Percentiles rank a stretch among this genome's conserved stretches.
Evolutionary conservation across 1,140 invertebrate genomes (phyloP).

Genomic region (Macrobrachium nipponense): DNA sequence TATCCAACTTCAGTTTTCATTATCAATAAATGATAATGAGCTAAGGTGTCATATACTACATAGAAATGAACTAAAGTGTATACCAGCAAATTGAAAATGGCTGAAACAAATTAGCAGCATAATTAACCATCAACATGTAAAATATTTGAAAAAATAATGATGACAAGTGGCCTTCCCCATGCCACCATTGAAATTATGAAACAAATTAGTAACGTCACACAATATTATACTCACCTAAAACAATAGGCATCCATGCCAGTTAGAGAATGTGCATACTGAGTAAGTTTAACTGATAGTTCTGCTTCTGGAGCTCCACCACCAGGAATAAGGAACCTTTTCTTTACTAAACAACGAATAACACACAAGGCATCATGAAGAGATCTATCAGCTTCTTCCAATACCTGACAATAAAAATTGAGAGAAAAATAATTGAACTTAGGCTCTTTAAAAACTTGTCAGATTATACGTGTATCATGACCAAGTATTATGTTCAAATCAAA

Average conservation of each 20-base stretch:
- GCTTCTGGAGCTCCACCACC: conserved; percentile 98
- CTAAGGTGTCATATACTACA: too few relatives aligned
- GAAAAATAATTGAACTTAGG: too few relatives aligned
- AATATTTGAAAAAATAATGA: too few relatives aligned
- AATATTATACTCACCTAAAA: conserved; percentile 69
- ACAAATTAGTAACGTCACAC: background rate
- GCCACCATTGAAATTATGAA: background rate
- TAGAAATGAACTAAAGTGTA: too few relatives aligned
- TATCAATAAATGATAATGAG: too few relatives aligned
- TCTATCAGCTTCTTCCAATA: conserved; percentile 77
- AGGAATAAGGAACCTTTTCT: conserved; percentile 86
- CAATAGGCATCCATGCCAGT: conserved; percentile 96
- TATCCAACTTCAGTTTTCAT: background rate
- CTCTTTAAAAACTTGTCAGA: too few relatives aligned
- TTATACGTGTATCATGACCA: background rate
- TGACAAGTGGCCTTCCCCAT: too few relatives aligned
- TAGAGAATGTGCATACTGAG: conserved; percentile 83
- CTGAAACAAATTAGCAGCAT: too few relatives aligned
- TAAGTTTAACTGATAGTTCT: conserved; percentile 88
- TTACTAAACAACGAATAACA: conserved; percentile 96
- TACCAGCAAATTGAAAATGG: too few relatives aligned
- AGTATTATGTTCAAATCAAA: too few relatives aligned
- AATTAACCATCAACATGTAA: too few relatives aligned
- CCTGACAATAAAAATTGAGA: conserved; percentile 28
- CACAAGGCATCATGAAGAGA: conserved; percentile 98